Base-by-base conservation (phyloP, 2,888 invertebrate genomes). In the Aphodius sticticus region DNA sequence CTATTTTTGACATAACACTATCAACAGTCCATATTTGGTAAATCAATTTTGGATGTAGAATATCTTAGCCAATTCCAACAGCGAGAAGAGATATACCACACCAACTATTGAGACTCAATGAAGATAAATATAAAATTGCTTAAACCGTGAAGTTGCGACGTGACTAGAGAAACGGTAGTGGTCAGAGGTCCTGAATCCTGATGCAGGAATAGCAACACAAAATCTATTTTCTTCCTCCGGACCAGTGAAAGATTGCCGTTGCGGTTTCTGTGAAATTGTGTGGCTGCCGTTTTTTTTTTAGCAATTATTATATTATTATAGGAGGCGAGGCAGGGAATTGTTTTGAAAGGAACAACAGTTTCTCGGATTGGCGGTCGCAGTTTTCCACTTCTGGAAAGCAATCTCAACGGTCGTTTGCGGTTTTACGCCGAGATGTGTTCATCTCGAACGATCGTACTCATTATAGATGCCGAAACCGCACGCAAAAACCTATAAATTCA, bases 391-490 rank as follows among this genome's bases (percentile, higher is more conserved):
- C 53, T 53, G 2, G 53, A 53, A 53, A 53, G 53, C 53, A 53
- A 53, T 53, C 53, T 53, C 53, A 5, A 53, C 12, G 53, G 12
- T 53, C 53, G 53, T 53, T 53, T 53, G 53, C 53, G 53, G 53
- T 53, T 53, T 53, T 53, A 53, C 53, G 53, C 53, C 53, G 53
- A 53, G 53, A 53, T 53, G 53, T 53, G 53, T 53, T 53, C 53
- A 53, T 53, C 53, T 53, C 53, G 53, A 53, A 53, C 53, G 53
- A 12, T 53, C 12, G 53, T 9, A 9, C 53, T 53, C 53, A 53
- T 53, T 53, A 53, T 53, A 3, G 53, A 53, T 53, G 12, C 53
- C 53, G 12, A 2, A 38, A 53, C 53, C 53, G 12, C 53, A 53
- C 7, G 12, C 7, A 53, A 12, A 53, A 53, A 53, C 53, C 7